These are phyloP conservation scores for Mugil cephalus DNA, from an alignment of 2,113 vertebrate species.

Conservation along the genomic window DNA sequence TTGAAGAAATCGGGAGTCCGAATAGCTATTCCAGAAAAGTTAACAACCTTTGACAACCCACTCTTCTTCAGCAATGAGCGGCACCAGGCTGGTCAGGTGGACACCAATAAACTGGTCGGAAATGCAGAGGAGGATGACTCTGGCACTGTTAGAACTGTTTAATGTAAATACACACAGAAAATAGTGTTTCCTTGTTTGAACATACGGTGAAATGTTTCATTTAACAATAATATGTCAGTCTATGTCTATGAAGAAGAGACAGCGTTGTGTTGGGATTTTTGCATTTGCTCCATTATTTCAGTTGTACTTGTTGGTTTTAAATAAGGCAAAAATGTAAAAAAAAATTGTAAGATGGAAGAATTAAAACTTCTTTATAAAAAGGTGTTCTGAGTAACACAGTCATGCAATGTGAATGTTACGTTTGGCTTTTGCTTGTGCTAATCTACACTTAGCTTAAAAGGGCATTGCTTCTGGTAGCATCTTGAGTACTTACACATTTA, in stretches of 20 bases:
- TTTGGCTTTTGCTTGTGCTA: background rate
- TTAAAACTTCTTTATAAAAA: background rate
- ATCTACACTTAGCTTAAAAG: background rate
- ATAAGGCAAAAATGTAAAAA: no score
- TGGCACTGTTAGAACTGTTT: constrained; percentile 4
- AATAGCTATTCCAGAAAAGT: background rate
- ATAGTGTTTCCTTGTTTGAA: background rate
- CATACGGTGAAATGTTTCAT: no score
- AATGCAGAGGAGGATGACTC: constrained; percentile 36
- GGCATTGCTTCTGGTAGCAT: background rate
- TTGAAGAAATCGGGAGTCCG: constrained; percentile 31
- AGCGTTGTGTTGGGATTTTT: no score
- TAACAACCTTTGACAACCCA: constrained; percentile 52
- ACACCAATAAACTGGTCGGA: constrained; percentile 4
- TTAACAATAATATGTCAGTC: no score
- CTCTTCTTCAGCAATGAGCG: constrained; percentile 30
- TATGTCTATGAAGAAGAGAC: no score
- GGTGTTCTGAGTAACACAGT: no score
- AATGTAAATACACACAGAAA: constrained; percentile 5
- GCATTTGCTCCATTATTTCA: no score
- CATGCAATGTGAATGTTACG: background rate
- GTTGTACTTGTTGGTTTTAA: no score
- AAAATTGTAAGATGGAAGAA: background rate
- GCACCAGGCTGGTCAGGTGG: background rate
- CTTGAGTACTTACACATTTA: background rate